A percentile compares a stretch with the other conserved stretches of the same genome.
These are phyloP conservation scores for Parthenolecanium corni DNA, from an alignment of 2,888 invertebrate species.

Conservation along the genomic window DNA sequence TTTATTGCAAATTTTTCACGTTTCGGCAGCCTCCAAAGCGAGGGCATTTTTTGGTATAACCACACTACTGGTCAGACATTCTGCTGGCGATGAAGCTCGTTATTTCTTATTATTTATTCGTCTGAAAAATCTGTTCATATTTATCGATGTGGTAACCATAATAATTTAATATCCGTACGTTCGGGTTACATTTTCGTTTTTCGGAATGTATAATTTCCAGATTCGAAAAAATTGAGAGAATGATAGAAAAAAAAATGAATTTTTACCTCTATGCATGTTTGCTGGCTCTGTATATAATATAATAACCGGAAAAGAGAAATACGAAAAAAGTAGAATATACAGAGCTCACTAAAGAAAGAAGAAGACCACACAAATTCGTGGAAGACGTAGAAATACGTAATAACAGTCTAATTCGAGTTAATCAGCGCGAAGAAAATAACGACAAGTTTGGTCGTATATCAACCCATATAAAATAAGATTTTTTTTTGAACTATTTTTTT, in stretches of 20 bases:
- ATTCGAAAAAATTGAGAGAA: neutral
- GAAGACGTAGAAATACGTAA: constrained; percentile 23
- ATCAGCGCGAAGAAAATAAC: constrained; percentile 22
- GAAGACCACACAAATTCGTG: constrained; percentile 27
- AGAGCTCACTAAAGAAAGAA: neutral
- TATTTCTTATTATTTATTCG: too few relatives aligned
- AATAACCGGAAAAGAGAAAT: neutral
- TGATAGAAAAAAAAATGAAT: neutral
- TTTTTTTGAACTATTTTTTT: neutral
- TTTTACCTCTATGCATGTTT: neutral
- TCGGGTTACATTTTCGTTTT: neutral
- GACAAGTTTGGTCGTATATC: constrained; percentile 17
- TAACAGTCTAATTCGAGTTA: constrained; percentile 23
- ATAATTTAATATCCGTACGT: too few relatives aligned
- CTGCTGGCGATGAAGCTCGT: too few relatives aligned
- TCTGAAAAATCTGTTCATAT: too few relatives aligned
- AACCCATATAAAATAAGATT: constrained; percentile 20
- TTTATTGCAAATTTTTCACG: too few relatives aligned
- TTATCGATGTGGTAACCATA: too few relatives aligned
- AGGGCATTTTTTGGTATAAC: too few relatives aligned
- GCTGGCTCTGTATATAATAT: neutral
- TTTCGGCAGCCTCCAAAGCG: too few relatives aligned
- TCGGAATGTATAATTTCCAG: neutral
- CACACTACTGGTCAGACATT: too few relatives aligned
- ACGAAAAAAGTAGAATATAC: neutral